Percentiles rank a stretch among this genome's conserved stretches.
These are phyloP conservation scores for Macroramphosus scolopax DNA, from an alignment of 2,797 vertebrate genomes.

Conservation along the genomic window DNA sequence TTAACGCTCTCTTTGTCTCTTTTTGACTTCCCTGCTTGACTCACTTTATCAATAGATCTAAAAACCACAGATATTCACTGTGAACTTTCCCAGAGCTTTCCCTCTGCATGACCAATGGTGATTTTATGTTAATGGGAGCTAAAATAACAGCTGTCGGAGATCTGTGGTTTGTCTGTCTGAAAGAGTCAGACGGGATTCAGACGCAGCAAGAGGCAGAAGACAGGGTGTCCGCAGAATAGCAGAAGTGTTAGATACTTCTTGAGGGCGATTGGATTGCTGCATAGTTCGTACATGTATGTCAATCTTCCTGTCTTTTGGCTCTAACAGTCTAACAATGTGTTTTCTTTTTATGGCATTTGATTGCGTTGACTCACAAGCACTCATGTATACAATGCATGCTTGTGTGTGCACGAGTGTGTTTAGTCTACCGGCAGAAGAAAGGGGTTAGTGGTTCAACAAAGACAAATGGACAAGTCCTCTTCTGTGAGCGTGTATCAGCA, in stretches of 20 bases:
- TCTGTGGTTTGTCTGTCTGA: slow-evolving; percentile 47
- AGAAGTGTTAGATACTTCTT: slow-evolving; percentile 28
- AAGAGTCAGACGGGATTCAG: slow-evolving; percentile 27
- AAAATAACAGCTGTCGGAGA: slow-evolving; percentile 31
- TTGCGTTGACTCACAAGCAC: slow-evolving; percentile 25
- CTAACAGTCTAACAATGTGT: slow-evolving; percentile 15
- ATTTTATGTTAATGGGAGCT: slow-evolving; percentile 41
- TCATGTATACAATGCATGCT: slow-evolving; percentile 20
- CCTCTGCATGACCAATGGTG: slow-evolving; percentile 36
- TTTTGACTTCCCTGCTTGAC: slow-evolving; percentile 33
- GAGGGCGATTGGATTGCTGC: slow-evolving; percentile 24
- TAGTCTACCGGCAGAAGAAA: slow-evolving; percentile 65
- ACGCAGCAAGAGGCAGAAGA: slow-evolving; percentile 41
- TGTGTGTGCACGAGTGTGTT: slow-evolving; percentile 52
- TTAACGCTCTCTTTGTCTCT: slow-evolving; percentile 8
- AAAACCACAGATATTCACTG: slow-evolving; percentile 51
- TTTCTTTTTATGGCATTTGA: slow-evolving; percentile 21
- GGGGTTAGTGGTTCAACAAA: slow-evolving; percentile 58
- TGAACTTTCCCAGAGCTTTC: slow-evolving; percentile 21
- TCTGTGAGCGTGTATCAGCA: slow-evolving; percentile 44
- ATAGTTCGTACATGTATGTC: slow-evolving; percentile 9
- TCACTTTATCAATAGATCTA: slow-evolving; percentile 32
- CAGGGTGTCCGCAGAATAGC: slow-evolving; percentile 15
- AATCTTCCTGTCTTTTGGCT: background rate
- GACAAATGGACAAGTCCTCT: slow-evolving; percentile 51